Evolutionary conservation across 1,140 invertebrate species (phyloP).

Genomic region (Drosophila pectinifera): DNA sequence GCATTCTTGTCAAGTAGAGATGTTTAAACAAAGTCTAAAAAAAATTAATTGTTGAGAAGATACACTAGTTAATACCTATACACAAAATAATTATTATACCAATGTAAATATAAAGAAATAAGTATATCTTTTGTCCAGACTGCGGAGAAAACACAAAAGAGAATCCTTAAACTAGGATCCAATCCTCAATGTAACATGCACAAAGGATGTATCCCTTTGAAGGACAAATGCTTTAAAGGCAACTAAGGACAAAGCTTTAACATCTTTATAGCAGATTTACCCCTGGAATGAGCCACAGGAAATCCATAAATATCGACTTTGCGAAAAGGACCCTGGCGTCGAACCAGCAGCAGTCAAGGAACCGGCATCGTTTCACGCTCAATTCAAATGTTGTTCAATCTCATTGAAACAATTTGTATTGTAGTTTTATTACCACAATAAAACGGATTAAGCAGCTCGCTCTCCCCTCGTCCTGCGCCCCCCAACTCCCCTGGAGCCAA

Average conservation of each 20-base stretch:
- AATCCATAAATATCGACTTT: constrained; percentile 51
- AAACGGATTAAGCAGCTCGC: constrained; percentile 76
- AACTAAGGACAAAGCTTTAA: constrained; percentile 12
- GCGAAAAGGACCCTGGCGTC: constrained; percentile 4
- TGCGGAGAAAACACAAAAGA: background rate
- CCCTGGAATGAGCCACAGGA: constrained; percentile 40
- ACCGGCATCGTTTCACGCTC: constrained; percentile 69
- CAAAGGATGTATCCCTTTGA: background rate
- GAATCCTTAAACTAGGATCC: background rate
- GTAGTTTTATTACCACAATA: constrained; percentile 84
- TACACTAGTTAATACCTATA: too few relatives aligned
- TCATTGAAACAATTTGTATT: constrained; percentile 83
- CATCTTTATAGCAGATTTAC: constrained; percentile 6
- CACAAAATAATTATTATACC: too few relatives aligned
- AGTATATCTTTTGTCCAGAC: too few relatives aligned
- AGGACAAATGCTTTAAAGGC: constrained; percentile 8
- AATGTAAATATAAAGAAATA: too few relatives aligned
- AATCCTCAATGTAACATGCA: too few relatives aligned
- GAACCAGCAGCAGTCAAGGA: constrained; percentile 32
- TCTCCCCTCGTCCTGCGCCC: background rate
- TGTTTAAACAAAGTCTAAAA: too few relatives aligned
- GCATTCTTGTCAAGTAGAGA: too few relatives aligned
- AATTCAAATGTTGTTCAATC: constrained; percentile 82
- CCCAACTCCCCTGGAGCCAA: background rate
- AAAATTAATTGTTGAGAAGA: too few relatives aligned